A percentile compares a stretch with the other conserved stretches of the same genome.
Conservation (phyloP, 2,113 vertebrate genomes). For the Cheilinus undulatus region DNA sequence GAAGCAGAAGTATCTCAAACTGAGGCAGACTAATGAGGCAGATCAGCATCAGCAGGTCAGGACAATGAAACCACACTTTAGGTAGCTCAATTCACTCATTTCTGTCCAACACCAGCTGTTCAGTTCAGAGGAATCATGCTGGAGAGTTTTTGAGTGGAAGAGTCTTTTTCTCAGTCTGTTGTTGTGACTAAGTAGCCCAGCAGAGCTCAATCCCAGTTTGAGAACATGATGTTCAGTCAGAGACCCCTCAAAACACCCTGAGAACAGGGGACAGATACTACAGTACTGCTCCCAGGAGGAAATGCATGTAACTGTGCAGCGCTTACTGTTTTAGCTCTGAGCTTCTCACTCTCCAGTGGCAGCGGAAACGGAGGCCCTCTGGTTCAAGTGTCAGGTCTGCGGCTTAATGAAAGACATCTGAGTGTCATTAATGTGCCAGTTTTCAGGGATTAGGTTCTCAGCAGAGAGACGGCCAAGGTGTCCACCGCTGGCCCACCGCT, state of each 20-base stretch:
- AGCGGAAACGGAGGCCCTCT: slow-evolving; percentile 47
- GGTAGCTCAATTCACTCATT: background rate
- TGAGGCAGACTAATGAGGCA: background rate
- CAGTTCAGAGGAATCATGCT: background rate
- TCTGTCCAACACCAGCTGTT: slow-evolving; percentile 12
- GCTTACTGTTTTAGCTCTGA: slow-evolving; percentile 18
- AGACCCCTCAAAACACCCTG: background rate
- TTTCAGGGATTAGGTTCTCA: slow-evolving; percentile 15
- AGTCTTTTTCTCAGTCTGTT: background rate
- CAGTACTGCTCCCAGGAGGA: slow-evolving; percentile 26
- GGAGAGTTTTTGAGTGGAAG: background rate
- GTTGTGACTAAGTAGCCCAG: background rate
- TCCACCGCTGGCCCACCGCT: slow-evolving; percentile 35
- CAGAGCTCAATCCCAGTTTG: background rate
- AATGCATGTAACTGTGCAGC: background rate
- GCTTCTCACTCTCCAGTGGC: slow-evolving; percentile 12
- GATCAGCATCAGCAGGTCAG: background rate
- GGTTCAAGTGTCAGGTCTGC: slow-evolving; percentile 64
- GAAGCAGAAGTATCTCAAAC: background rate
- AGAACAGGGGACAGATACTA: slow-evolving; percentile 44
- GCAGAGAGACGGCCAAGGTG: slow-evolving; percentile 19
- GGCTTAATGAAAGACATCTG: slow-evolving; percentile 70
- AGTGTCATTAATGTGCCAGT: slow-evolving; percentile 57
- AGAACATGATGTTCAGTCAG: slow-evolving; percentile 20
- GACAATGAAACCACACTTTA: background rate